These are phyloP conservation scores for Gambusia affinis DNA, from an alignment of 2,113 vertebrate genomes.

Conservation along the genomic window DNA sequence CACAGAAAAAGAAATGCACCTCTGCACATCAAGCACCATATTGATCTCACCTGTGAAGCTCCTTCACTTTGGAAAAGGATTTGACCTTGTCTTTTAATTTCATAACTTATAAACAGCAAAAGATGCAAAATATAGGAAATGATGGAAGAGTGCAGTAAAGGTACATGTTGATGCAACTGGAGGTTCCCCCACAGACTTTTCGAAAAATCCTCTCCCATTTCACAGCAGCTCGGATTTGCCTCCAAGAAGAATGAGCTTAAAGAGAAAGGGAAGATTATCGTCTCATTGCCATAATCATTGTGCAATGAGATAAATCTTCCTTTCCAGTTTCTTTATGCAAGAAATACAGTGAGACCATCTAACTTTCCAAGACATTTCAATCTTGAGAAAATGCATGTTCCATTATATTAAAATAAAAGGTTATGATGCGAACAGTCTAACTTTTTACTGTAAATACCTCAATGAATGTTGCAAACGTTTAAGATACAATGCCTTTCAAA, in stretches of 20 bases:
- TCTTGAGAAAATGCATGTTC: slow-evolving; percentile 22
- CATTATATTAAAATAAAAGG: slow-evolving; percentile 20
- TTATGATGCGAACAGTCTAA: slow-evolving; percentile 13
- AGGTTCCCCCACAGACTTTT: slow-evolving; percentile 38
- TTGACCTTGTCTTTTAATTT: slow-evolving; percentile 64
- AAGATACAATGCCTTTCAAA: slow-evolving; percentile 4
- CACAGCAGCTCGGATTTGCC: slow-evolving; percentile 49
- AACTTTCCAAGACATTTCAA: slow-evolving; percentile 48
- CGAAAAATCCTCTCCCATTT: slow-evolving; percentile 50
- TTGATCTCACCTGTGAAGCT: slow-evolving; percentile 26
- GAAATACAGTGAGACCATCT: slow-evolving; percentile 41
- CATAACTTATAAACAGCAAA: slow-evolving; percentile 31
- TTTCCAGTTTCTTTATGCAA: slow-evolving; percentile 50
- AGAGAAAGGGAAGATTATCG: slow-evolving; percentile 54
- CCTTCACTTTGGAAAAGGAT: slow-evolving; percentile 42
- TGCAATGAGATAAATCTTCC: slow-evolving; percentile 59
- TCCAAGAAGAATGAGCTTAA: slow-evolving; percentile 41
- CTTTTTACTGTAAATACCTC: slow-evolving; percentile 15
- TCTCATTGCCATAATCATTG: slow-evolving; percentile 67
- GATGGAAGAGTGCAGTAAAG: slow-evolving; percentile 13
- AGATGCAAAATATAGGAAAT: slow-evolving; percentile 30
- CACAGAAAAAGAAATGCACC: slow-evolving; percentile 13
- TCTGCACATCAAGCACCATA: slow-evolving; percentile 15
- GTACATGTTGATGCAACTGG: slow-evolving; percentile 46
- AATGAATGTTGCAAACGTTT: neutral